These are phyloP conservation scores for Hirtodrosophila alboralis DNA, from an alignment of 2,888 invertebrate genomes.

Conservation along the genomic window DNA sequence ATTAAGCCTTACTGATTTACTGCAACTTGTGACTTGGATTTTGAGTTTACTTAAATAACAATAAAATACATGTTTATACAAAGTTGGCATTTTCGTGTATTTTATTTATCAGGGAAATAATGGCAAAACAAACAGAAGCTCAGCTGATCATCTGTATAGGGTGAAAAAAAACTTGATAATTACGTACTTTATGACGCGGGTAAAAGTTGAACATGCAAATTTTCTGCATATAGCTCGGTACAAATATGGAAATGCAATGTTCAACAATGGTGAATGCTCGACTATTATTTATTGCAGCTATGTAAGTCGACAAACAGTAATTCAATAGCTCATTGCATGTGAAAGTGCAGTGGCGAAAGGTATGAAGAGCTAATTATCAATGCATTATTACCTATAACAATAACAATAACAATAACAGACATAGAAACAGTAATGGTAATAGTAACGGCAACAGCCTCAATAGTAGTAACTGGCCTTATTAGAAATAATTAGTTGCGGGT, in stretches of 20 bases:
- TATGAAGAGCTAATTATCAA: constrained; percentile 55
- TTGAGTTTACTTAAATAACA: not conserved
- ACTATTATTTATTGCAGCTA: constrained; percentile 73
- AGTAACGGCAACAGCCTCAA: constrained; percentile 35
- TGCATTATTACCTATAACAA: constrained; percentile 39
- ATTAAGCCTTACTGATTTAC: too few species aligned
- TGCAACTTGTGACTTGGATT: too few species aligned
- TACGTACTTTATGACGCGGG: constrained; percentile 19
- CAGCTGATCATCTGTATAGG: constrained; percentile 6
- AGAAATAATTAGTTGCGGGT: constrained; percentile 52
- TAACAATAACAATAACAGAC: constrained; percentile 12
- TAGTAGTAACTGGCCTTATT: constrained; percentile 53
- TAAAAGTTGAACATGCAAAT: constrained; percentile 49
- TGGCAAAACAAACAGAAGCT: constrained; percentile 4
- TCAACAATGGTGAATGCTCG: constrained; percentile 71
- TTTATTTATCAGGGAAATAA: constrained; percentile 2
- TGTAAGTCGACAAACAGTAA: constrained; percentile 36
- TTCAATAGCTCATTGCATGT: constrained; percentile 68
- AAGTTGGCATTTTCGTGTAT: not conserved
- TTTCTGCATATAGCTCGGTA: constrained; percentile 15
- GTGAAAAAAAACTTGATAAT: constrained; percentile 18
- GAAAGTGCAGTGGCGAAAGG: constrained; percentile 76
- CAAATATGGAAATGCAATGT: constrained; percentile 62
- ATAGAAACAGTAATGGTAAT: constrained; percentile 7
- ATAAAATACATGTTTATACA: not conserved